These are phyloP conservation scores for Phoxinus phoxinus DNA, from an alignment of 2,113 vertebrate genomes.

Conservation along the genomic window DNA sequence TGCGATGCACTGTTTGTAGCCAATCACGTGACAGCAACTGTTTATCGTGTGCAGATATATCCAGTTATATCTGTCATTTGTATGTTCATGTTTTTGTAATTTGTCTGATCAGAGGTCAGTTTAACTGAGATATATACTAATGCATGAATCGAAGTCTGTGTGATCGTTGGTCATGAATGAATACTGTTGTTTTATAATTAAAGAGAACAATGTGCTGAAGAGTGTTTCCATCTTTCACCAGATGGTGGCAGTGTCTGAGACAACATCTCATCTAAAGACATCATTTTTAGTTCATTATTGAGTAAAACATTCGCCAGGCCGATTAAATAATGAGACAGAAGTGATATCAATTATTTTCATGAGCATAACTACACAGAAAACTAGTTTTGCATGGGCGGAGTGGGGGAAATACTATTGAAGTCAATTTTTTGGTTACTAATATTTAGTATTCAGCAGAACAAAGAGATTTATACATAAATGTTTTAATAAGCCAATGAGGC, in stretches of 20 bases:
- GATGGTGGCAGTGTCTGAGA: slow-evolving; percentile 28
- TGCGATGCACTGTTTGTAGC: slow-evolving; percentile 52
- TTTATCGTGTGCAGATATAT: slow-evolving; percentile 51
- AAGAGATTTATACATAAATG: no score
- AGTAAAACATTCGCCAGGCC: no score
- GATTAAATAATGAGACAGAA: no score
- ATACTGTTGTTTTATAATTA: slow-evolving; percentile 31
- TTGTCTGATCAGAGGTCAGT: slow-evolving; percentile 36
- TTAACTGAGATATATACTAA: slow-evolving; percentile 48
- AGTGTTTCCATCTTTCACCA: not conserved
- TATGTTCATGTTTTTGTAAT: slow-evolving; percentile 54
- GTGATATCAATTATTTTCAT: no score
- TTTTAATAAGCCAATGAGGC: no score
- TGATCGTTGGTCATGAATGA: slow-evolving; percentile 52
- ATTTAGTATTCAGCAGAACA: no score
- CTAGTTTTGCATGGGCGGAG: no score
- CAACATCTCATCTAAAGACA: no score
- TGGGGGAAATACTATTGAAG: no score
- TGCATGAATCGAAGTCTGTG: slow-evolving; percentile 55
- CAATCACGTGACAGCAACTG: slow-evolving; percentile 43
- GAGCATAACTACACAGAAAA: no score
- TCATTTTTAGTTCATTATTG: no score
- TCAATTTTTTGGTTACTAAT: no score
- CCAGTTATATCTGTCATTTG: slow-evolving; percentile 43
- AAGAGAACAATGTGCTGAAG: not conserved